Base-by-base conservation (phyloP, 2,888 invertebrate genomes). In the Nemurella pictetii region DNA sequence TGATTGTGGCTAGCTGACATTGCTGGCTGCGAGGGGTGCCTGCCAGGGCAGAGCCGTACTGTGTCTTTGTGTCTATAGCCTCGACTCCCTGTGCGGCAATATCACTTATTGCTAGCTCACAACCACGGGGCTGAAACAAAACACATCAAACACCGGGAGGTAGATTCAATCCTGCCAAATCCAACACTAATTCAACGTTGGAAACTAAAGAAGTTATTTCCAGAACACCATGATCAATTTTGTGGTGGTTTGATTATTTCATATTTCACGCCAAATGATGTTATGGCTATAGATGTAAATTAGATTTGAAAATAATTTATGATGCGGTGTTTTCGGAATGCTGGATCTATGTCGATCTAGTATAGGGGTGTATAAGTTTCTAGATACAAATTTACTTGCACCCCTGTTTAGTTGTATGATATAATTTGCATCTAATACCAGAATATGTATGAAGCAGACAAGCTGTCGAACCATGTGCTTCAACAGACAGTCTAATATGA, bases 31-130 rank as follows among this genome's bases (percentile, higher is more conserved):
- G 27, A 9, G 73, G 27, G 2, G 77, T 26, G 77, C n/a, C n/a
- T n/a, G 30, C 55, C 15, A 55, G 55, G 55, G 55, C 15, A 2
- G 55, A 20, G 20, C 20, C 55, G 55, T 35, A 35, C 35, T 35
- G 35, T 55, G 28, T 30, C 78, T 78, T 78, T 78, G 78, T 78
- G n/a, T n/a, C n/a, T n/a, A n/a, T n/a, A n/a, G n/a, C n/a, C n/a
- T 78, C 30, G 78, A 30, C 78, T n/a, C 78, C 78, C 30, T n/a
- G 78, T 78, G 78, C 78, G 30, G 78, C 28, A 27, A 75, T 75
- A 75, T 75, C 75, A 75, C 75, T 75, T 75, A 75, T 75, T 75
- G 75, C 75, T 27, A 75, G 27, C 28, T 7, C 28, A 75, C 26
- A 12, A 75, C 26, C 75, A 75, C n/a, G 75, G 75, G 75, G 75